Evolutionary conservation across 2,113 vertebrate species (phyloP), one percentile per base, ranked within the genome.

Genomic region (Pteruthius melanotis): DNA sequence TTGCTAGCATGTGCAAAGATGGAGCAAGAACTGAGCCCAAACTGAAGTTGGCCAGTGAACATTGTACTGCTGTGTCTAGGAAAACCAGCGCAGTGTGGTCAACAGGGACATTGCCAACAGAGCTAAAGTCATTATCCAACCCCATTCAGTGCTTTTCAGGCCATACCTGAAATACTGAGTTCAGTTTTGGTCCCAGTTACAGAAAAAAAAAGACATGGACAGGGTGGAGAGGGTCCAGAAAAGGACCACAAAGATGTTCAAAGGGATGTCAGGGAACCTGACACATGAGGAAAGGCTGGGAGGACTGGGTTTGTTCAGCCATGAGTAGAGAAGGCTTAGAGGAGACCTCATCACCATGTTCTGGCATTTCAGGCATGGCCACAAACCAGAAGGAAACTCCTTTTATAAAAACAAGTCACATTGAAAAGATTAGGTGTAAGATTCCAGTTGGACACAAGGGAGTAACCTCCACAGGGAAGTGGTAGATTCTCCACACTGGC

Each of bases 191-290:
- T 64, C 19, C 31, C 68, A 37, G 20, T 17, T 33, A n/a, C 7
- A 11, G 27, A 68, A 40, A 26, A 49, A 37, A 65, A 54, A 27
- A 47, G 18, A 11, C 27, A 35, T 6, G 10, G 27, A 14, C 22
- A 37, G 42, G 9, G 19, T 63, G 37, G 37, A 70, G 9, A 70
- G 15, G 13, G 27, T 30, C 42, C 33, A 78, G 13, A 37, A 61
- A 50, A 63, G 13, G 18, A 9, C 22, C 10, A 50, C 33, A 30
- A 56, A 71, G 22, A 9, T 39, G 5, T 50, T 52, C 7, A 39
- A n/a, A 45, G 24, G 14, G n/a, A n/a, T n/a, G 53, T 12, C 1
- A 0, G 10, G 24, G 15, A 65, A 16, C 10, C 33, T 59, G 65
- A 15, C 30, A 16, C 12, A 5, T 13, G 11, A 39, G 14, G 20